A percentile compares a stretch with the other conserved stretches of the same genome.
Conservation (phyloP, 2,113 vertebrate genomes). For the Phalacrocorax aristotelis region DNA sequence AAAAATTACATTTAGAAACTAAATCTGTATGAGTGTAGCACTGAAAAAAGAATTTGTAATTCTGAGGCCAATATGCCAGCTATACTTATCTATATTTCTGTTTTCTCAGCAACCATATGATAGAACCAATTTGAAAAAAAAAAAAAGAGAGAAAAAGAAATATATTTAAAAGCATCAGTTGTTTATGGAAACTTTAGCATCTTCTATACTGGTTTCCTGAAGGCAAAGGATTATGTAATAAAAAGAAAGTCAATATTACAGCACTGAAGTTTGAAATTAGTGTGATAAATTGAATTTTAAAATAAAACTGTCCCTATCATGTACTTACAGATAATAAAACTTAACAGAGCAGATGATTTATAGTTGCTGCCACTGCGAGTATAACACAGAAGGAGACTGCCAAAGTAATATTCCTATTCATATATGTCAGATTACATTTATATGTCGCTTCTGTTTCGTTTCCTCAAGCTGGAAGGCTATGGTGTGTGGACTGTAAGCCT, state of each 20-base stretch:
- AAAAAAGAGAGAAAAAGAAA: not conserved
- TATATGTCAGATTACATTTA: not conserved
- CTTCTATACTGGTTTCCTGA: not conserved
- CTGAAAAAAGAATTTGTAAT: not conserved
- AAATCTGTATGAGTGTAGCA: not conserved
- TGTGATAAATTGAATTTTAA: not conserved
- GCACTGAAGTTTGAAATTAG: conserved; percentile 13
- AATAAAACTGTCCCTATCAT: not conserved
- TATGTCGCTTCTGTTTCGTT: not conserved
- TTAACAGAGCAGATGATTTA: not conserved
- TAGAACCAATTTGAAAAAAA: not conserved
- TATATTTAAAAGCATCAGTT: not conserved
- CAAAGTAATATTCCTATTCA: conserved; percentile 1
- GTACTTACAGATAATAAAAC: not conserved
- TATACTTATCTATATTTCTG: not conserved
- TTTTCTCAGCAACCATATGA: not conserved
- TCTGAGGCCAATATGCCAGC: not conserved
- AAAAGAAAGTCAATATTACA: not conserved
- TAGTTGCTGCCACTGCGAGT: not conserved
- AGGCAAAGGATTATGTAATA: not conserved
- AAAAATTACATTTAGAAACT: not conserved
- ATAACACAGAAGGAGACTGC: not conserved
- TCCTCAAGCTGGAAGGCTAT: not conserved
- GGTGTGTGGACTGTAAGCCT: not conserved
- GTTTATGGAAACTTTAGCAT: not conserved